Percentiles rank a stretch among this genome's conserved stretches.
Evolutionary conservation across 2,888 invertebrate species (phyloP).

Genomic region (Bruchidius siliquastri): DNA sequence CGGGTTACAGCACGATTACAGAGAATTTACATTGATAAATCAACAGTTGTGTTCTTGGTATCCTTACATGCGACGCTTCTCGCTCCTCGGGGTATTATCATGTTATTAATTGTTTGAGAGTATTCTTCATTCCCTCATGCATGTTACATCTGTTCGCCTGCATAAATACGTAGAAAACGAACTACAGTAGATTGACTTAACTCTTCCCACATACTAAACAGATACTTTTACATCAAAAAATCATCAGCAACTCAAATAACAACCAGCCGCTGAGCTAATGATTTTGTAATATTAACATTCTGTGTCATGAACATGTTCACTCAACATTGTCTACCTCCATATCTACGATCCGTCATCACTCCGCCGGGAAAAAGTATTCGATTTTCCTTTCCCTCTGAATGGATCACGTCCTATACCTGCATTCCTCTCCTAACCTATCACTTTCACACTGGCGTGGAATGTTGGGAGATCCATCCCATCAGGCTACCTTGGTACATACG

Average conservation of each 20-base stretch:
- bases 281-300: too few species aligned
- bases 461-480: not conserved
- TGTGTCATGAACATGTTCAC: too few species aligned
- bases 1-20: not conserved
- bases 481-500: not conserved
- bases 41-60: not conserved
- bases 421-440: not conserved
- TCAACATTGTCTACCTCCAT: not conserved
- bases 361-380: not conserved
- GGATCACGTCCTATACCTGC: not conserved
- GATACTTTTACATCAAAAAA: too few species aligned
- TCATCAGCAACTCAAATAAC: too few species aligned
- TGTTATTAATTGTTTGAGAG: not conserved
- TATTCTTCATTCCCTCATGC: not conserved
- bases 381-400: not conserved
- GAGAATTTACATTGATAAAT: not conserved
- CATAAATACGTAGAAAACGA: too few species aligned
- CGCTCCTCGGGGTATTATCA: not conserved
- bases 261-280: too few species aligned
- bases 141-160: not conserved
- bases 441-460: not conserved
- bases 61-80: not conserved
- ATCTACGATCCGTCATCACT: not conserved
- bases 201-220: too few species aligned
- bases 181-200: too few species aligned